Base-by-base conservation (phyloP, 2,888 invertebrate species). In the Eupithecia exiguata region DNA sequence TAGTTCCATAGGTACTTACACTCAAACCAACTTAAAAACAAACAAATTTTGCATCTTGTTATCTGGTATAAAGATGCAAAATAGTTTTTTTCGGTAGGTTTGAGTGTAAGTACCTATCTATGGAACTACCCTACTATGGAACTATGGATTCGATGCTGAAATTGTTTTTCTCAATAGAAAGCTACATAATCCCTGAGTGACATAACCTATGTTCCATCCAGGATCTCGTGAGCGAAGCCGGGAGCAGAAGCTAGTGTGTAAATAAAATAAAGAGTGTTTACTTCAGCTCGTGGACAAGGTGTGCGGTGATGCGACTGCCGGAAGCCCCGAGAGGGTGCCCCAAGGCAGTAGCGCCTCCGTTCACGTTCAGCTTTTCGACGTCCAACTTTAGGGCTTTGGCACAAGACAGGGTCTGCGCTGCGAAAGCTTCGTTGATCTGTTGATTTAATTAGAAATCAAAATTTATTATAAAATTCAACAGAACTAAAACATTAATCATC, bases 381-480 rank as follows among this genome's bases (percentile, higher is more conserved):
- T 99, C 98, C 76, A 99, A 91, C 78, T 97, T 96, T 68, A 99
- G 95, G 69, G 98, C 98, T 86, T 98, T 98, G 68, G 97, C 97
- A 82, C 99, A 99, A 0, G 99, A 97, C 71, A 99, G 93, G 4
- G 98, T 97, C 93, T 99, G 99, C 0, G 99, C 97, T 66, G 97
- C 98, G 95, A 99, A 99, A 0, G 99, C 99, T 93, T 99, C 99
- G 93, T 99, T 99, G 82, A 99, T 98, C 98, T 99, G 86, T 6
- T n/a, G n/a, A n/a, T n/a, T 25, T 85, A 62, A 35, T 62, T 53
- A 53, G 49, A 53, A 21, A 53, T 53, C 21, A 12, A 25, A 12
- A 3, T 25, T 14, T 21, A 43, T 25, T 49, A 46, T 18, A 10
- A n/a, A n/a, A n/a, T n/a, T n/a, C n/a, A 49, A 49, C 10, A 49